Percentiles rank a stretch among this genome's conserved stretches.
Conservation (phyloP, 2,797 vertebrate genomes). For the Peromyscus eremicus region DNA sequence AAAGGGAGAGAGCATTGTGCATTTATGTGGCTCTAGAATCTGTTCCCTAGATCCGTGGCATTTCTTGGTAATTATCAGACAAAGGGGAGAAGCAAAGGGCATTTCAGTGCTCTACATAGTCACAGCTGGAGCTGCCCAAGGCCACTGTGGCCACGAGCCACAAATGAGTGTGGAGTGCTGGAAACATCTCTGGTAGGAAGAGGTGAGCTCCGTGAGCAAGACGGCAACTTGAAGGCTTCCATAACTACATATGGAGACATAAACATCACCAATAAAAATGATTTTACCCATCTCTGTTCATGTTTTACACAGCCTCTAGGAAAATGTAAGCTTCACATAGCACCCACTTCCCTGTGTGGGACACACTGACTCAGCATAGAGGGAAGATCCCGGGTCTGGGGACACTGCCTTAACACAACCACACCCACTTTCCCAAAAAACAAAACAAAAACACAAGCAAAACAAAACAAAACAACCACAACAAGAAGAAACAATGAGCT, state of each 20-base stretch:
- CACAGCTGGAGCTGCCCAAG: background rate
- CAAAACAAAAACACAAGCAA: background rate
- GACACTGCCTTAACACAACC: fast-evolving
- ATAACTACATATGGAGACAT: background rate
- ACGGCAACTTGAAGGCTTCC: background rate
- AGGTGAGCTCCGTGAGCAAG: background rate
- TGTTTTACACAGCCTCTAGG: background rate
- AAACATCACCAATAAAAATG: background rate
- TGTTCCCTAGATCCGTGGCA: fast-evolving
- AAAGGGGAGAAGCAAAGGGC: background rate
- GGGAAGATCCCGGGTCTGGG: fast-evolving
- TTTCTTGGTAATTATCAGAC: background rate
- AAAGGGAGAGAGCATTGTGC: fast-evolving
- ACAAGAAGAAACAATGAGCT: background rate
- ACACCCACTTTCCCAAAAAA: background rate
- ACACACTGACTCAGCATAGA: fast-evolving
- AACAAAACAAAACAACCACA: background rate
- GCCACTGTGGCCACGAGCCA: fast-evolving
- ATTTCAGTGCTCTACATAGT: fast-evolving
- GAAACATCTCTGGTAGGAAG: background rate
- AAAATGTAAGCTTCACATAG: fast-evolving
- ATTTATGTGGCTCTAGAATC: background rate
- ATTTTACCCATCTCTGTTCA: background rate
- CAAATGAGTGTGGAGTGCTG: fast-evolving
- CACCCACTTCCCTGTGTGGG: fast-evolving